A percentile compares a stretch with the other conserved stretches of the same genome.
These are phyloP conservation scores for Theodoxus fluviatilis DNA, from an alignment of 2,888 invertebrate genomes.

Conservation along the genomic window DNA sequence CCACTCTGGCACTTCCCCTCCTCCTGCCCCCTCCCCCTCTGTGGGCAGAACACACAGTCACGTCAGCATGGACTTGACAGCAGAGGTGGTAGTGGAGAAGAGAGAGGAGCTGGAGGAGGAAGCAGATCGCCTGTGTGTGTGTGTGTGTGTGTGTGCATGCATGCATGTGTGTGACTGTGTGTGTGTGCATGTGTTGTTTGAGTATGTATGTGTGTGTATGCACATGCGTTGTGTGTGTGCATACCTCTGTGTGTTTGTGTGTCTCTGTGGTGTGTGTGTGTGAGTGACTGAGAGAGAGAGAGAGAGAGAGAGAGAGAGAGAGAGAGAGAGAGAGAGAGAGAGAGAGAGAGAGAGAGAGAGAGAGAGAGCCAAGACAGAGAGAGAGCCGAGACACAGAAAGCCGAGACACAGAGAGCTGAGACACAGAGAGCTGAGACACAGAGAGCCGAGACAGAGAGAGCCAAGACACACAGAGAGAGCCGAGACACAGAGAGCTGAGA, in stretches of 20 bases:
- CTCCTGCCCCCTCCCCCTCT: too few relatives aligned
- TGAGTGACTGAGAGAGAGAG: neutral
- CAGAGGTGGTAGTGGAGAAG: neutral
- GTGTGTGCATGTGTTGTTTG: neutral
- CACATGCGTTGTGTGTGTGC: neutral
- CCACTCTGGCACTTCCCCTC: too few relatives aligned
- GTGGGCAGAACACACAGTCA: too few relatives aligned
- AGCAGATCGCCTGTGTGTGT: neutral
- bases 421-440: too few relatives aligned
- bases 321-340: slow-evolving; percentile 13
- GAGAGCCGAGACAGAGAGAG: too few relatives aligned
- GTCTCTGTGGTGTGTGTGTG: neutral
- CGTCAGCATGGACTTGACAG: too few relatives aligned
- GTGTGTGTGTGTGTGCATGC: neutral
- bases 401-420: too few relatives aligned
- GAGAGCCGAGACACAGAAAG: neutral
- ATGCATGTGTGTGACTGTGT: neutral
- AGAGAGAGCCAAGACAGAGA: neutral
- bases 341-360: slow-evolving; percentile 12
- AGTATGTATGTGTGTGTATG: slow-evolving; percentile 1
- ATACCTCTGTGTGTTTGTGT: neutral
- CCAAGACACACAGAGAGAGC: slow-evolving; percentile 12
- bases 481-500: too few relatives aligned
- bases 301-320: neutral
- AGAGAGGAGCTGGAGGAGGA: neutral